Conservation (phyloP, 64 coral and sea anemone genomes). For the Orbicella faveolata region DNA sequence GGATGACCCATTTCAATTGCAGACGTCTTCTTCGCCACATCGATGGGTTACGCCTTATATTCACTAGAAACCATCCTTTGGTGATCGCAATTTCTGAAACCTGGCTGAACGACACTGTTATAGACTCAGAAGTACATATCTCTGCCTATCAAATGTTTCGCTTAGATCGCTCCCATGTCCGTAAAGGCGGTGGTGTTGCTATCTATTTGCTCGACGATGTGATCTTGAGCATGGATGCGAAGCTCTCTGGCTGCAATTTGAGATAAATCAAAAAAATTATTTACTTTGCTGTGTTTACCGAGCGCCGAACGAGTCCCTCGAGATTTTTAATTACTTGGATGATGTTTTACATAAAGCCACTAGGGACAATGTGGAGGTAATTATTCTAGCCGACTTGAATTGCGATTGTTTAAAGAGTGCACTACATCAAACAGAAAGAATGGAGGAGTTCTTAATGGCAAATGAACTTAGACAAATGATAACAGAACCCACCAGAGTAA, state of each 20-base stretch:
- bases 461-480: constrained; percentile 32
- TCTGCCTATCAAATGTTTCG: too few relatives aligned
- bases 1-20: not conserved
- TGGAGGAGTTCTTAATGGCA: constrained; percentile 19
- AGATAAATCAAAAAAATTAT: constrained; percentile 36
- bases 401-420: constrained; percentile 42
- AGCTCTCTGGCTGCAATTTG: constrained; percentile 20
- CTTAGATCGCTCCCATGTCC: too few relatives aligned
- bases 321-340: constrained; percentile 64
- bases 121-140: not conserved
- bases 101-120: constrained; percentile 26
- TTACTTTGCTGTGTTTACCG: constrained; percentile 51
- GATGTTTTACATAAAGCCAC: constrained; percentile 36
- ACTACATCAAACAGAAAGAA: constrained; percentile 52
- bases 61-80: not conserved
- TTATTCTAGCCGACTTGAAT: constrained; percentile 40
- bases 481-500: constrained; percentile 32
- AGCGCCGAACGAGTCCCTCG: too few relatives aligned
- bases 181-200: too few relatives aligned
- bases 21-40: not conserved
- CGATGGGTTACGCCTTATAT: constrained; percentile 7
- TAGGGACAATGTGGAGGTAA: constrained; percentile 9
- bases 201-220: not conserved
- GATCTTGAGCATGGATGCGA: constrained; percentile 16
- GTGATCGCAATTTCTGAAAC: constrained; percentile 41